Conservation (phyloP, 1,140 invertebrate species). For the Drosophila jambulina region DNA sequence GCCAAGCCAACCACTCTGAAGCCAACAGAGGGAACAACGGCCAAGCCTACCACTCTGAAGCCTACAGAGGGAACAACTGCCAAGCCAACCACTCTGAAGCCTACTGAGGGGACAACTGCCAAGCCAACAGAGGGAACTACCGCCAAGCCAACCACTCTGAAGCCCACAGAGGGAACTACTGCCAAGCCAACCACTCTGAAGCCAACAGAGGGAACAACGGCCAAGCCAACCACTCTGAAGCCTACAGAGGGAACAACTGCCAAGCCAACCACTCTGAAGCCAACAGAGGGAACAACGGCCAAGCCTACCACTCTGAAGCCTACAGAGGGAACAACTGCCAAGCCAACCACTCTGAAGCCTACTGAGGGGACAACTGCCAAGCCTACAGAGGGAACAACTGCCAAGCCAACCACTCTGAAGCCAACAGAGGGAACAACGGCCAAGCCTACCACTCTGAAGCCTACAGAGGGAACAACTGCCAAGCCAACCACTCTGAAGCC, state of each 20-base stretch:
- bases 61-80: background rate
- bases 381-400: conserved; percentile 1
- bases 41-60: conserved; percentile 12
- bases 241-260: conserved; percentile 1
- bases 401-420: conserved; percentile 9
- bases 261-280: conserved; percentile 15
- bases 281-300: background rate
- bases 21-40: conserved; percentile 1
- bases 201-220: background rate
- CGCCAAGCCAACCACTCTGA: conserved; percentile 3
- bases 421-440: background rate
- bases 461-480: background rate
- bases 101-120: conserved; percentile 2
- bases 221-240: conserved; percentile 10
- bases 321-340: conserved; percentile 1
- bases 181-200: conserved; percentile 10
- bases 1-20: conserved; percentile 9
- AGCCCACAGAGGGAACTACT: background rate
- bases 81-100: too few species aligned
- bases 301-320: too few species aligned
- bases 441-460: conserved; percentile 8
- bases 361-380: background rate
- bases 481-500: conserved; percentile 22
- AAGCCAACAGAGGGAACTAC: background rate
- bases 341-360: background rate